phyloP scores from a whole-genome alignment of 2,113 vertebrate species.

The Tonatia bakeri region DNA sequence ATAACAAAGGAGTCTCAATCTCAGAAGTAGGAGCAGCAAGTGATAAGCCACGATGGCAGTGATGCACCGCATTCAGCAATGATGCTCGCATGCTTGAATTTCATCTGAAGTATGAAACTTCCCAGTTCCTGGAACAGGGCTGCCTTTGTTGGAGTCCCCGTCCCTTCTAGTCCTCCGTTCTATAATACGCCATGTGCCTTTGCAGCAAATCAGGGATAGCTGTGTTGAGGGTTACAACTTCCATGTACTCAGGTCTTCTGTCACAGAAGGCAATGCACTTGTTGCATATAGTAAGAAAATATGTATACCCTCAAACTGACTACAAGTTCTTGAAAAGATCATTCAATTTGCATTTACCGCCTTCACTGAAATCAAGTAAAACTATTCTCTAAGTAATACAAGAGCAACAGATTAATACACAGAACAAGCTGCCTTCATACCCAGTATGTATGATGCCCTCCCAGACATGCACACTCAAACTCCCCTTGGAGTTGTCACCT shows the following conservation, averaged over 20 bases:
- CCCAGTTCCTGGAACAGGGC: neutral
- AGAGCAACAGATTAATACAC: neutral
- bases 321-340: slow-evolving; percentile 35
- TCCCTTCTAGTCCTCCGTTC: slow-evolving; percentile 1
- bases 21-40: neutral
- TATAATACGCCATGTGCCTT: slow-evolving; percentile 26
- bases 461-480: neutral
- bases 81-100: neutral
- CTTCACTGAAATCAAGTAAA: slow-evolving; percentile 50
- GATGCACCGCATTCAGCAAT: neutral
- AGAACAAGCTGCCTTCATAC: neutral
- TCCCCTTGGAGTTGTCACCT: neutral
- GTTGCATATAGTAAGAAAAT: slow-evolving; percentile 43
- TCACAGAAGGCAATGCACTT: slow-evolving; percentile 19
- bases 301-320: slow-evolving; percentile 20
- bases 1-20: neutral
- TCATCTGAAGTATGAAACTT: slow-evolving; percentile 19
- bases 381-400: neutral
- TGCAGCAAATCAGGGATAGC: slow-evolving; percentile 44
- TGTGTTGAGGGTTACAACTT: slow-evolving; percentile 12
- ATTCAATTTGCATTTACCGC: slow-evolving; percentile 1
- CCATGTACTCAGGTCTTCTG: slow-evolving; percentile 5
- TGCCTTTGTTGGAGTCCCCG: neutral
- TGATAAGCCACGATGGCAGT: neutral
- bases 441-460: neutral